These are phyloP conservation scores for Prionace glauca DNA, from an alignment of 2,797 vertebrate genomes.

Conservation along the genomic window DNA sequence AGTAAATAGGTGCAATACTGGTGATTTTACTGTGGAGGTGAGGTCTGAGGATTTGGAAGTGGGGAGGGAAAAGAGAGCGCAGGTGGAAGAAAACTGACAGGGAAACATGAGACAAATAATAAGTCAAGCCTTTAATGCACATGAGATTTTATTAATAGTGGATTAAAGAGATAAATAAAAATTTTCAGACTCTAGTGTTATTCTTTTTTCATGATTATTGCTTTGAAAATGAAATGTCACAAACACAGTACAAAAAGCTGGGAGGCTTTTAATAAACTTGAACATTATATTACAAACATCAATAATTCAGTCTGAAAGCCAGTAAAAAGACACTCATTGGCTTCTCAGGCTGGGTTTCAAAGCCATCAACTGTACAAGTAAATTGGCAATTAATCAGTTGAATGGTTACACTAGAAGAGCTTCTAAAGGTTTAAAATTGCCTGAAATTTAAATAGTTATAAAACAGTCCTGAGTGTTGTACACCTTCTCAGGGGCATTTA, in stretches of 20 bases:
- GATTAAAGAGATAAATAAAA: neutral
- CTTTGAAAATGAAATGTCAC: neutral
- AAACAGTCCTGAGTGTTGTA: neutral
- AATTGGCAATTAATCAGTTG: slow-evolving; percentile 26
- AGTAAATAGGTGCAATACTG: neutral
- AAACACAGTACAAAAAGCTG: neutral
- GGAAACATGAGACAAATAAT: neutral
- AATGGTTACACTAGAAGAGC: neutral
- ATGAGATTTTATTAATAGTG: neutral
- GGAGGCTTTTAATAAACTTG: neutral
- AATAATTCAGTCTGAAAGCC: slow-evolving; percentile 25
- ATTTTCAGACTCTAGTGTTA: neutral
- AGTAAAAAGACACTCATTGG: neutral
- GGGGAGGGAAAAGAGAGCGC: too few species aligned
- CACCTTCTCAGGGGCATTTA: too few species aligned
- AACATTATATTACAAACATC: neutral
- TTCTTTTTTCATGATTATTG: neutral
- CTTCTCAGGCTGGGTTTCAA: neutral
- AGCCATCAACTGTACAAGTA: neutral
- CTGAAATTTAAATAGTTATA: neutral
- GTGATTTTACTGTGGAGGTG: neutral
- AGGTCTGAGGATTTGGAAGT: neutral
- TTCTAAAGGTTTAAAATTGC: neutral
- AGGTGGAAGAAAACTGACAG: neutral
- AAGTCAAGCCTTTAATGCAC: neutral